These are phyloP conservation scores for Xiphydria camelus DNA, from an alignment of 2,888 invertebrate genomes.

Conservation along the genomic window DNA sequence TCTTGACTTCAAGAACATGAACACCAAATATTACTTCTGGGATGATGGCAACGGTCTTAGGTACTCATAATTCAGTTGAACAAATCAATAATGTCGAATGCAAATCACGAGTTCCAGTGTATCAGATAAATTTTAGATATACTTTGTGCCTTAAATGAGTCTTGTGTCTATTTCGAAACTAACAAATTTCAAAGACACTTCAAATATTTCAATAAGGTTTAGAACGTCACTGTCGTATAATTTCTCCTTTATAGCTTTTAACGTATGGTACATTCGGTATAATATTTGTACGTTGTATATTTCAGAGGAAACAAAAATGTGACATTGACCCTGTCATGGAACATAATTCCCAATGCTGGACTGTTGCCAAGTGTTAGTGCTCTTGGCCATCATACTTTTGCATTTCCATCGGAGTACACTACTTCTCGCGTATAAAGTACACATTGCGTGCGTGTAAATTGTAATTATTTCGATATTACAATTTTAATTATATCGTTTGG, in stretches of 20 bases:
- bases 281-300: conserved; percentile 43
- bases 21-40: conserved; percentile 99
- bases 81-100: conserved; percentile 1
- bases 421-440: conserved; percentile 62
- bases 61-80: conserved; percentile 61
- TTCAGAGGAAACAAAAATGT: conserved; percentile 91
- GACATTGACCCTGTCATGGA: conserved; percentile 93
- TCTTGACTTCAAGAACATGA: conserved; percentile 89
- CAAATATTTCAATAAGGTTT: too few relatives aligned
- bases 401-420: conserved; percentile 89
- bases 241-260: too few relatives aligned
- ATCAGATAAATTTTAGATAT: too few relatives aligned
- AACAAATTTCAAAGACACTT: neutral
- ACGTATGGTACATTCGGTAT: conserved; percentile 4
- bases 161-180: neutral
- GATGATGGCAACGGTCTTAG: conserved; percentile 97
- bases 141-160: too few relatives aligned
- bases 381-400: conserved; percentile 81
- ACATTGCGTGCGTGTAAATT: neutral
- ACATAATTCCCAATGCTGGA: conserved; percentile 98
- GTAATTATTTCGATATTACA: too few relatives aligned
- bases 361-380: conserved; percentile 86
- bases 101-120: too few relatives aligned
- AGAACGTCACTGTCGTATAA: too few relatives aligned
- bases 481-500: too few relatives aligned